phyloP scores from a whole-genome alignment of 2,113 vertebrate genomes.

The Rhombomys opimus region DNA sequence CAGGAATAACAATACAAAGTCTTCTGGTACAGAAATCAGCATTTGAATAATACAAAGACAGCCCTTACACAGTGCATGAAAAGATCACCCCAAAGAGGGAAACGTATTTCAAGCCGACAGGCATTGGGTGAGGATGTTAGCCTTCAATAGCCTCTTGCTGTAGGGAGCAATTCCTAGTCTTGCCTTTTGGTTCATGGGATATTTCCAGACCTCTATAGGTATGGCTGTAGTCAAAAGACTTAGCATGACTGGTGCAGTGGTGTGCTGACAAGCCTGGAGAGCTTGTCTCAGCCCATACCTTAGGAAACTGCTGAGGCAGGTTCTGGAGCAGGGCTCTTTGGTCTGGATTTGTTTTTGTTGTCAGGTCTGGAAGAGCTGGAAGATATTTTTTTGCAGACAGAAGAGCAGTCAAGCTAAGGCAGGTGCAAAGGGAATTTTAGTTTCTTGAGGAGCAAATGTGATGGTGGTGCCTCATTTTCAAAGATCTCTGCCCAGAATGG shows the following conservation, averaged over 20 bases:
- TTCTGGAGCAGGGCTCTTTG: not conserved
- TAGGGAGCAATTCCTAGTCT: not conserved
- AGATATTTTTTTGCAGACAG: not conserved
- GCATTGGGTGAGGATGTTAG: not conserved
- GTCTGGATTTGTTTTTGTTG: not conserved
- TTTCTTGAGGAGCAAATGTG: not conserved
- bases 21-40: too few relatives aligned
- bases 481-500: not conserved
- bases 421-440: not conserved
- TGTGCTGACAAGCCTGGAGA: not conserved
- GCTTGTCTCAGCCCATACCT: not conserved
- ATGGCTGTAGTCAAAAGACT: not conserved
- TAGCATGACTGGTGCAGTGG: not conserved
- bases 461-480: not conserved
- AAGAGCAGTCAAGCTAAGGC: not conserved
- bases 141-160: not conserved
- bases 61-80: too few relatives aligned
- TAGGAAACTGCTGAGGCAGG: not conserved
- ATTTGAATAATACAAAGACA: too few relatives aligned
- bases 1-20: too few relatives aligned
- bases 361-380: not conserved
- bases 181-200: not conserved
- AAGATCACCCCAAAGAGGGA: too few relatives aligned
- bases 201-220: too few relatives aligned
- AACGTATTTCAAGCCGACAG: not conserved